A percentile compares a stretch with the other conserved stretches of the same genome.
Conservation (phyloP, 2,113 vertebrate species). For the Notarius lentiginosus region DNA sequence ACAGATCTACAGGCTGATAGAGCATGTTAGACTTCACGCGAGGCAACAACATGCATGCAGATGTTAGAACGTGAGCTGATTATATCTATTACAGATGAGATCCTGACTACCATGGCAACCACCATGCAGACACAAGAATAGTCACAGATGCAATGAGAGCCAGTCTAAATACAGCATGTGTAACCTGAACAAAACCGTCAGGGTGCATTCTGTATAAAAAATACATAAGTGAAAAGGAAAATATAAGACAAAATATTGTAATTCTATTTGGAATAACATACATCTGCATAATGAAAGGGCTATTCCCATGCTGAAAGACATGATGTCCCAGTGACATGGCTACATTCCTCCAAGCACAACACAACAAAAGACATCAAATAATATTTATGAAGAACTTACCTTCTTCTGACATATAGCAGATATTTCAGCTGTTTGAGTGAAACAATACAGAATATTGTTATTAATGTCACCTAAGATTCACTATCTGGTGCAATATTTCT, state of each 20-base stretch:
- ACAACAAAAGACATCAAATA: constrained; percentile 51
- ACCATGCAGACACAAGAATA: constrained; percentile 11
- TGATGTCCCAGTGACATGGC: neutral
- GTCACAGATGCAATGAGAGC: neutral
- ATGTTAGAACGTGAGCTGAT: constrained; percentile 22
- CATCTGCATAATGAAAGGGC: neutral
- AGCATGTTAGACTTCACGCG: neutral
- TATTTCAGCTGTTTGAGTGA: constrained; percentile 94
- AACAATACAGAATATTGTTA: constrained; percentile 67
- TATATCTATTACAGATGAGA: constrained; percentile 34
- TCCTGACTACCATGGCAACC: constrained; percentile 24
- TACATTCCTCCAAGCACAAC: constrained; percentile 64
- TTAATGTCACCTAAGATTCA: neutral
- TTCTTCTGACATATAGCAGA: constrained; percentile 99
- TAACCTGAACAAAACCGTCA: neutral
- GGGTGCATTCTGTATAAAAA: neutral
- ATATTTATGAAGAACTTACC: constrained; percentile 79
- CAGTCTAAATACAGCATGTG: constrained; percentile 9
- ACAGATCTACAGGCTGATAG: neutral
- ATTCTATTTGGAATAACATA: neutral
- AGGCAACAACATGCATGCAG: constrained; percentile 9
- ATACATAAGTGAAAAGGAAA: neutral
- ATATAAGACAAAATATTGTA: neutral
- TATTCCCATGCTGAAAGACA: neutral
- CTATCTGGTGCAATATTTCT: no score